Conservation (phyloP, 2,888 invertebrate genomes). For the Pandemis corylana region DNA sequence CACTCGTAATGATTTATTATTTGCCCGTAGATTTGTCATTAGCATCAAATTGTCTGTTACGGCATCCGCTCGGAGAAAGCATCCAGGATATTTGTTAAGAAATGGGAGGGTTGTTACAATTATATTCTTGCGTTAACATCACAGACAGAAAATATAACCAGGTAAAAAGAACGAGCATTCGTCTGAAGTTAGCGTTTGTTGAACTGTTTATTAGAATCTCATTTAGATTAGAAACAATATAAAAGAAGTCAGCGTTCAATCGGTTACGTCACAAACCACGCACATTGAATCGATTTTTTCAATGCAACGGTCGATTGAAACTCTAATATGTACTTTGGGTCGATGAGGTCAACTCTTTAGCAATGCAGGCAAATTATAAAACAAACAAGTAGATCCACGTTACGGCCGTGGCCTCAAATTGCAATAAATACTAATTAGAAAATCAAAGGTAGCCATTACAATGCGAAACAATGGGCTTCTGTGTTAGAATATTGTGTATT, state of each 20-base stretch:
- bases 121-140: neutral
- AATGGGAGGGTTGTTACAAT: neutral
- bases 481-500: neutral
- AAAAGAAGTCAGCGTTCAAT: neutral
- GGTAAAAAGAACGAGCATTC: too few species aligned
- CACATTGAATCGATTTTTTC: slow-evolving; percentile 9
- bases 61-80: slow-evolving; percentile 25
- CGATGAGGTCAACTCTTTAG: slow-evolving; percentile 22
- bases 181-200: too few species aligned
- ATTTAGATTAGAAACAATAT: neutral
- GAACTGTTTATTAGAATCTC: neutral
- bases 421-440: slow-evolving; percentile 45
- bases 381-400: slow-evolving; percentile 53
- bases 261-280: slow-evolving; percentile 5
- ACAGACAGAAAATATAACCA: too few species aligned
- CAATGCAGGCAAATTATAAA: slow-evolving; percentile 53
- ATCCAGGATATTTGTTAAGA: slow-evolving; percentile 31
- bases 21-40: slow-evolving; percentile 24
- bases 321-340: slow-evolving; percentile 8
- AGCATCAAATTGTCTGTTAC: slow-evolving; percentile 31
- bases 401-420: slow-evolving; percentile 59
- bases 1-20: slow-evolving; percentile 24
- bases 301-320: slow-evolving; percentile 7
- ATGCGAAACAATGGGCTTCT: slow-evolving; percentile 31
- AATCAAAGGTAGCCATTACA: slow-evolving; percentile 36